phyloP scores from a whole-genome alignment of 2,888 invertebrate species.

The Sphaerophoria taeniata region DNA sequence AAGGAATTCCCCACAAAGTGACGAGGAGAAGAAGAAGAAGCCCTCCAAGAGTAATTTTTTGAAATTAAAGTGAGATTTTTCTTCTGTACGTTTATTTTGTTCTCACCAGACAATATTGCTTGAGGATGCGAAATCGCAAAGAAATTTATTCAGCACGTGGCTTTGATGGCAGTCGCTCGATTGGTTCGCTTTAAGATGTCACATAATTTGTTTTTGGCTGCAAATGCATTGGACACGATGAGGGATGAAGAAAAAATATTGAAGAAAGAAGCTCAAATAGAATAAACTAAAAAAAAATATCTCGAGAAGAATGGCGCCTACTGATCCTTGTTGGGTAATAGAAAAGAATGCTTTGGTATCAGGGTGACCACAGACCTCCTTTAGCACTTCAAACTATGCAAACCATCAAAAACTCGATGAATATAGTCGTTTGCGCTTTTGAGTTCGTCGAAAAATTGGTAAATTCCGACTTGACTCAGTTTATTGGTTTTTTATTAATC shows the following conservation, averaged over 20 bases:
- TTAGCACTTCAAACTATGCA: too few species aligned
- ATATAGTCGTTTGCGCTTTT: background rate
- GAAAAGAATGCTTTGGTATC: background rate
- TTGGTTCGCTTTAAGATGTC: constrained; percentile 8
- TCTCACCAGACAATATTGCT: background rate
- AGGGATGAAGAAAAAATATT: background rate
- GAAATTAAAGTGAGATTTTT: background rate
- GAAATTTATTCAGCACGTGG: constrained; percentile 18
- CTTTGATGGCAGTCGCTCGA: background rate
- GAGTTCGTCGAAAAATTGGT: background rate
- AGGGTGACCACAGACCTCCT: too few species aligned
- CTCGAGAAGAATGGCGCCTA: background rate
- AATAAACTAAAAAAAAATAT: background rate
- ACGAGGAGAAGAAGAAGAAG: background rate
- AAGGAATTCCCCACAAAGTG: background rate
- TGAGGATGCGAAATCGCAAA: background rate
- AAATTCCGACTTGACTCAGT: background rate
- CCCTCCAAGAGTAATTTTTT: background rate
- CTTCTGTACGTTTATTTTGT: background rate
- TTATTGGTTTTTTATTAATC: background rate
- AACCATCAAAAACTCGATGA: too few species aligned
- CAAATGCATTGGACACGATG: background rate
- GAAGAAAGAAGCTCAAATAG: background rate
- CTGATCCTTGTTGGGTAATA: background rate
- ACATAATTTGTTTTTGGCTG: background rate